A percentile compares a stretch with the other conserved stretches of the same genome.
Evolutionary conservation across 2,888 invertebrate genomes (phyloP).

Genomic region (Apotomis betuletana): DNA sequence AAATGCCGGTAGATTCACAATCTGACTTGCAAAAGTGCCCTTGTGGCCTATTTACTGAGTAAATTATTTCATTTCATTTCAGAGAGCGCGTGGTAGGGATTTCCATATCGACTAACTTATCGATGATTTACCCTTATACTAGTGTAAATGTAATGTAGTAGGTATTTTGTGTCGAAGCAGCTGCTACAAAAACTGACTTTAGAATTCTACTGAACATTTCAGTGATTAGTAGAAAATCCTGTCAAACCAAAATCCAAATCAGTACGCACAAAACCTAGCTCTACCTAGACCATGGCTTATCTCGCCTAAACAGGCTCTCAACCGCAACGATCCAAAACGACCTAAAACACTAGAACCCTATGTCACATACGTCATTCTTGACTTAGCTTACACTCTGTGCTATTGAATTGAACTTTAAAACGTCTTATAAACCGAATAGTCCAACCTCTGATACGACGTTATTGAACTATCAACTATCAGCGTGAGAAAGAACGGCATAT

Average conservation of each 20-base stretch:
- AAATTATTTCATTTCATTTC: no score
- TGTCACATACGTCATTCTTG: background rate
- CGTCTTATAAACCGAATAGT: background rate
- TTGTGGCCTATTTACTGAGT: no score
- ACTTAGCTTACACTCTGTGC: background rate
- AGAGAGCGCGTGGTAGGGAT: no score
- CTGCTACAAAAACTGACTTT: background rate
- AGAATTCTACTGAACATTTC: background rate
- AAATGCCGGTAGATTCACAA: no score
- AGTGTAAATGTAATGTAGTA: no score
- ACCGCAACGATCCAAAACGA: constrained; percentile 6
- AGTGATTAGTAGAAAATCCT: background rate
- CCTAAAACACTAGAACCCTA: background rate
- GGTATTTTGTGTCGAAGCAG: no score
- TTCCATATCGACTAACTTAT: no score
- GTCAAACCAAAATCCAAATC: constrained; percentile 16
- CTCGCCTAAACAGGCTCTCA: constrained; percentile 18
- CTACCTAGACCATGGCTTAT: background rate
- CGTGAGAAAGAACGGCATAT: no score
- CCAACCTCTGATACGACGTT: background rate
- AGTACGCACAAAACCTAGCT: constrained; percentile 16
- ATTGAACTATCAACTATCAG: background rate
- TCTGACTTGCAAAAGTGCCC: no score
- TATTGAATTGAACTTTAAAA: background rate
- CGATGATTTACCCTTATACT: no score